Evolutionary conservation across 2,113 vertebrate genomes (phyloP).

Genomic region (Lepus americanus): DNA sequence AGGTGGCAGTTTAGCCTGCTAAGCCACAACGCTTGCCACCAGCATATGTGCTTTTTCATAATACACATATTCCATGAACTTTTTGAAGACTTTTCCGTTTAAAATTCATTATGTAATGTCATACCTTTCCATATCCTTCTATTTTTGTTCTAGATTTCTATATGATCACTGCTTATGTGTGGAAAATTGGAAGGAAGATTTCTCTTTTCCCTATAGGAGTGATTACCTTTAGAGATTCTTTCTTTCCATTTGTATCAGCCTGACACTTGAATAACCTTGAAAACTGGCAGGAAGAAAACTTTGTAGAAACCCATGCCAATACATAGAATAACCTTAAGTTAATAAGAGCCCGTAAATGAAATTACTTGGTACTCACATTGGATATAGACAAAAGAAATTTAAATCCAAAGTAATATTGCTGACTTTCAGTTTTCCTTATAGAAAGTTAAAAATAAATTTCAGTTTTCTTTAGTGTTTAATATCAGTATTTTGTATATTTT

Average conservation of each 20-base stretch:
- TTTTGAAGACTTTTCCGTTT: not conserved
- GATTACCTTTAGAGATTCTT: not conserved
- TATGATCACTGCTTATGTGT: not conserved
- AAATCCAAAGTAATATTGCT: slow-evolving; percentile 46
- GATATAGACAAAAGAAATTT: slow-evolving; percentile 15
- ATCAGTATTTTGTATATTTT: slow-evolving; percentile 20
- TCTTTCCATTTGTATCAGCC: slow-evolving; percentile 1
- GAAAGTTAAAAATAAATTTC: slow-evolving; percentile 55
- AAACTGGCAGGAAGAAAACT: slow-evolving; percentile 35
- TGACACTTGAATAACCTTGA: slow-evolving; percentile 37
- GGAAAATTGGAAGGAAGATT: not conserved
- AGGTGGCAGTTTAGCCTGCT: no score
- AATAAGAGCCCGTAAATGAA: slow-evolving; percentile 12
- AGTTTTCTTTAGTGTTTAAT: not conserved
- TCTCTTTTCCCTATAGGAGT: not conserved
- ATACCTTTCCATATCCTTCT: slow-evolving; percentile 18
- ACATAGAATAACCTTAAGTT: slow-evolving; percentile 9
- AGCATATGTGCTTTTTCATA: no score
- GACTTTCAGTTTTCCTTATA: not conserved
- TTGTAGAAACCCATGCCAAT: not conserved
- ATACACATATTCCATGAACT: no score
- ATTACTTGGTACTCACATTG: not conserved
- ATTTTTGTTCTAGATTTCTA: slow-evolving; percentile 50
- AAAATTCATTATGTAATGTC: not conserved
- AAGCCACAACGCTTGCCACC: no score